Percentiles rank a stretch among this genome's conserved stretches.
phyloP scores from a whole-genome alignment of 1,140 invertebrate species.

The Sinella curviseta region DNA sequence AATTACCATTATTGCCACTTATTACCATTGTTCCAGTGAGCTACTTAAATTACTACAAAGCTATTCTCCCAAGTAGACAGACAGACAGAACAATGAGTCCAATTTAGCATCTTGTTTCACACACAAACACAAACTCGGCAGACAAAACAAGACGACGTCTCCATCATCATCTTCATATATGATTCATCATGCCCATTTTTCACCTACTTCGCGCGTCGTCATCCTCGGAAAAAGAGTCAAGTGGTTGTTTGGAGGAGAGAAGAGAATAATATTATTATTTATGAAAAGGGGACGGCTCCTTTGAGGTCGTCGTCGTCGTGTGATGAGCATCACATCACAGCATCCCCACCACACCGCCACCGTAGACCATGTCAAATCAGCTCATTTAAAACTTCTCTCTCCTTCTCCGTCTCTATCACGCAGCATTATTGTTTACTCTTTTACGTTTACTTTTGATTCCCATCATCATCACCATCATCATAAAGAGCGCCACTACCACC shows the following conservation, averaged over 20 bases:
- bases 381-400: background rate
- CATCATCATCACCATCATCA: background rate
- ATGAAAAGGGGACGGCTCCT: background rate
- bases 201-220: background rate
- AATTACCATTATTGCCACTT: too few relatives aligned
- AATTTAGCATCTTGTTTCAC: background rate
- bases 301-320: background rate
- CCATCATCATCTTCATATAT: background rate
- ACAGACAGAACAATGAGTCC: conserved; percentile 3
- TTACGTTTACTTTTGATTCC: too few relatives aligned
- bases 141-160: background rate
- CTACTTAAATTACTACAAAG: background rate
- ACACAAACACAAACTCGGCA: background rate
- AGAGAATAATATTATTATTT: background rate
- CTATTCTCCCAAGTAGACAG: background rate
- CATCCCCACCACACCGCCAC: background rate
- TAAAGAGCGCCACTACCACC: background rate
- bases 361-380: background rate
- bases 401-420: background rate
- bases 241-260: background rate
- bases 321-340: background rate
- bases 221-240: background rate
- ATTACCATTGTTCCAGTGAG: conserved; percentile 4
- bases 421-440: background rate
- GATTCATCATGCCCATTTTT: background rate